Base-by-base conservation (phyloP, 1,140 invertebrate genomes). In the Nautilus pompilius region DNA sequence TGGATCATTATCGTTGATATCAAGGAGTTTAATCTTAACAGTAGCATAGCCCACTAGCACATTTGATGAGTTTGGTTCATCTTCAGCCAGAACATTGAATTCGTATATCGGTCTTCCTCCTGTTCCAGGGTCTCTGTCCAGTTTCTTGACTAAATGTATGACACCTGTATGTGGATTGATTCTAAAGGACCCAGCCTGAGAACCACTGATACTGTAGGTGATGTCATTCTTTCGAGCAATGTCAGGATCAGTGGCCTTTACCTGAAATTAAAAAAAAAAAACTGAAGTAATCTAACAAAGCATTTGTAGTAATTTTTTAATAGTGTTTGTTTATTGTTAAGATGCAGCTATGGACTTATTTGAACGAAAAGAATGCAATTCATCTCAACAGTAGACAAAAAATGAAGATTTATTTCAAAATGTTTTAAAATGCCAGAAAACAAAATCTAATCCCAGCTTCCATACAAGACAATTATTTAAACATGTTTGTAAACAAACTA, bases 1-100 rank as follows among this genome's bases (percentile, higher is more conserved):
- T 3, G 97, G 97, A 15, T 92, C 90, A 83, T 99, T 99, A 84
- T 99, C 97, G 83, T 99, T 99, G 75, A 98, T 96, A 79, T 99
- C 96, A 79, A 95, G 93, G 3, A 98, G 87, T 82, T 95, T 96
- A 59, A 98, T 94, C 86, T 97, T 93, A 3, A 99, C 95, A 83
- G 98, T 95, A n/a, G 95, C 94, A 80, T 98, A 98, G 45, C 96
- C 96, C 5, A 97, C 94, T 58, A 82, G 69, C n/a, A 76, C 71
- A 20, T 74, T 61, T 29, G 73, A 71, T 36, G 76, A 68, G 36
- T 93, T 93, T 3, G 93, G 93, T 85, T 98, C 95, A 79, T 99
- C 96, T 83, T 93, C 93, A 79, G 95, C 96, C 77, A 96, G 96
- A 3, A 99, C 95, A 4, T 96, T 98, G 82, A 99, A 98, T 71